Percentiles rank a stretch among this genome's conserved stretches.
Evolutionary conservation across 2,888 invertebrate genomes (phyloP).

Genomic region (Callimorpha dominula): DNA sequence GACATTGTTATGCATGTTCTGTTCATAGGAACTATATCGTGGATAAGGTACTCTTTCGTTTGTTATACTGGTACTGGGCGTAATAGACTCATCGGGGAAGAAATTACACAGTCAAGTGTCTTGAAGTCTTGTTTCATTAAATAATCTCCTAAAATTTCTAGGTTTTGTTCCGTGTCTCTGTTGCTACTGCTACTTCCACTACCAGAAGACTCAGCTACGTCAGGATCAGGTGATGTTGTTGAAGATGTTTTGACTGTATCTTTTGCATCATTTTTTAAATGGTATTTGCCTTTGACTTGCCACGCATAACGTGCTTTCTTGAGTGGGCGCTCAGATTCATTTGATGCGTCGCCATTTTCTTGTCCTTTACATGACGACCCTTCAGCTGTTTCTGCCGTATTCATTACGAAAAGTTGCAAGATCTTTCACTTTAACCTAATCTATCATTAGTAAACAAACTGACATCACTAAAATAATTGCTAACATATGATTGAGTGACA

Average conservation of each 20-base stretch:
- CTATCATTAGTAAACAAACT: constrained; percentile 83
- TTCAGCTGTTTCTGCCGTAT: constrained; percentile 71
- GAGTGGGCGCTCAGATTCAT: constrained; percentile 86
- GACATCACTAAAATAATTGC: constrained; percentile 78
- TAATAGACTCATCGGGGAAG: constrained; percentile 63
- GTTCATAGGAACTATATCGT: constrained; percentile 68
- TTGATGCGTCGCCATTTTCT: constrained; percentile 83
- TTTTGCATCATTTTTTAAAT: constrained; percentile 81
- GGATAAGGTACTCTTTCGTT: constrained; percentile 67
- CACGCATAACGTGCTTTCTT: constrained; percentile 89
- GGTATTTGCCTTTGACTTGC: constrained; percentile 89
- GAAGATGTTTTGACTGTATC: constrained; percentile 41
- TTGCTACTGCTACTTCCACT: constrained; percentile 56
- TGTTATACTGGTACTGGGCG: constrained; percentile 62
- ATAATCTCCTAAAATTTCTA: constrained; percentile 75
- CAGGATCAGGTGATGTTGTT: constrained; percentile 41
- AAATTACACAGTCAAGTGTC: constrained; percentile 67
- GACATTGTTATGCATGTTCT: constrained; percentile 40
- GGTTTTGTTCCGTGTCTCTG: constrained; percentile 71
- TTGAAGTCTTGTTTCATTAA: constrained; percentile 75
- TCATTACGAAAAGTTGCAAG: constrained; percentile 67
- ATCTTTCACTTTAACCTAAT: constrained; percentile 48
- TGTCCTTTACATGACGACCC: constrained; percentile 83
- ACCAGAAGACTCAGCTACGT: constrained; percentile 49
- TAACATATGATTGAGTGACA: constrained; percentile 84